phyloP scores from a whole-genome alignment of 2,113 vertebrate species.

The Dasypus novemcinctus region DNA sequence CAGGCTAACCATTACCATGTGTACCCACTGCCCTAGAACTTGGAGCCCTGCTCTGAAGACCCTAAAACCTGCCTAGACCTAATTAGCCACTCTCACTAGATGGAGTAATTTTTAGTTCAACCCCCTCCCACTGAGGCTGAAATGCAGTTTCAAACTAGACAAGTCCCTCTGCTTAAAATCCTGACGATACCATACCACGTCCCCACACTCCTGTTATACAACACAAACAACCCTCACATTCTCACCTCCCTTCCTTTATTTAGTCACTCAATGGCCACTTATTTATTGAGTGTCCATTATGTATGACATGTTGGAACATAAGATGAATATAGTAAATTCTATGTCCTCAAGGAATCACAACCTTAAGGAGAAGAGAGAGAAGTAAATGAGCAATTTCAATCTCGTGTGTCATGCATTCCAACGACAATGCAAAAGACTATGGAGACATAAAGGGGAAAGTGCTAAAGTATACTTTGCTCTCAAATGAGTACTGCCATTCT shows the following conservation, averaged over 20 bases:
- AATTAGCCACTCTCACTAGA: neutral
- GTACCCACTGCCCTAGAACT: neutral
- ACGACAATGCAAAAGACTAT: neutral
- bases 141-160: neutral
- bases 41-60: neutral
- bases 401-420: neutral
- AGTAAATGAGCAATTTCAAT: neutral
- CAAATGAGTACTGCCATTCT: neutral
- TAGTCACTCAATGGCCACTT: neutral
- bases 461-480: neutral
- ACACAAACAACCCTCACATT: neutral
- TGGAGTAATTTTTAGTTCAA: neutral
- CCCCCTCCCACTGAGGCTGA: neutral
- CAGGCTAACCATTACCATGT: rapidly evolving
- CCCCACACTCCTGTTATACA: neutral
- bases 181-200: neutral
- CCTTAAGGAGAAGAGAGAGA: neutral
- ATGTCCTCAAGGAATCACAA: neutral
- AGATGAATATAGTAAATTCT: neutral
- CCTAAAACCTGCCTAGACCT: neutral
- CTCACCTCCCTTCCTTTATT: neutral
- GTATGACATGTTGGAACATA: neutral
- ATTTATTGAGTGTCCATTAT: neutral
- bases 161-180: neutral
- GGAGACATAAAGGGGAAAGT: neutral